These are phyloP conservation scores for Tenthredo livida DNA, from an alignment of 2,888 invertebrate species.

Conservation along the genomic window DNA sequence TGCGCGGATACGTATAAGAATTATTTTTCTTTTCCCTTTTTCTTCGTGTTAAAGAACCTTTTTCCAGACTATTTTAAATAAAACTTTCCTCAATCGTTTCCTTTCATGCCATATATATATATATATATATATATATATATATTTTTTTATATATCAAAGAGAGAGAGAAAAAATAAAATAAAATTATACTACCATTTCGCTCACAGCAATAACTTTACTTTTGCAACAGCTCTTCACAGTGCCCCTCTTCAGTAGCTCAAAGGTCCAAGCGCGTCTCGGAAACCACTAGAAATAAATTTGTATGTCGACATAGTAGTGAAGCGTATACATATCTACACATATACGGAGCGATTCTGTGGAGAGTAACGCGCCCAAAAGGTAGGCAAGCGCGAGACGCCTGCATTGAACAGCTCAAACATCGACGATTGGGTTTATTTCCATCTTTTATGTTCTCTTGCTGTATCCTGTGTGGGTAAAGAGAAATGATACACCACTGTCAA, in stretches of 20 bases:
- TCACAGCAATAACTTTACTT: conserved; percentile 11
- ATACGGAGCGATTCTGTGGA: too few species aligned
- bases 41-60: neutral
- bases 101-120: neutral
- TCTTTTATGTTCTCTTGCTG: neutral
- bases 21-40: neutral
- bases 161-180: neutral
- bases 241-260: neutral
- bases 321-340: neutral
- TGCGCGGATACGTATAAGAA: neutral
- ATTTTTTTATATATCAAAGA: too few species aligned
- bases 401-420: too few species aligned
- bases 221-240: neutral
- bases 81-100: neutral
- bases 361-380: too few species aligned
- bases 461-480: neutral
- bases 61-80: neutral
- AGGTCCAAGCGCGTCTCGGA: neutral
- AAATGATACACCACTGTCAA: neutral
- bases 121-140: too few species aligned
- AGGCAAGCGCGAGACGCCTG: too few species aligned
- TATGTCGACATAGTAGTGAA: neutral
- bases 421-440: too few species aligned
- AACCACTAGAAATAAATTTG: conserved; percentile 25
- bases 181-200: neutral